Percentiles rank a stretch among this genome's conserved stretches.
phyloP scores from a whole-genome alignment of 2,113 vertebrate species.

The Ranitomeya variabilis region DNA sequence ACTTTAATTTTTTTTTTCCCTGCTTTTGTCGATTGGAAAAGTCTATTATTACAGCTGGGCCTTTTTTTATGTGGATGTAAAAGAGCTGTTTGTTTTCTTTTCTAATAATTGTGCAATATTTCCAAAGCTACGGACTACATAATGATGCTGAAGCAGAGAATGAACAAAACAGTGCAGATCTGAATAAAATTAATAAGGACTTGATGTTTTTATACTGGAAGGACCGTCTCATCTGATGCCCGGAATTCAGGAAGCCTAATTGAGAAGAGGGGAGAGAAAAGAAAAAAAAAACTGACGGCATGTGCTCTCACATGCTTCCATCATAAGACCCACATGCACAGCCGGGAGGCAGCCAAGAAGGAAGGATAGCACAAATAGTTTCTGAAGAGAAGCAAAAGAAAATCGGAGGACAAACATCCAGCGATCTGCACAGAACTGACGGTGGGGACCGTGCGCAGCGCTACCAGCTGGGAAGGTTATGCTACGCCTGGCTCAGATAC shows the following conservation, averaged over 20 bases:
- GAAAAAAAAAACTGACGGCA: not conserved
- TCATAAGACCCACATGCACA: constrained; percentile 56
- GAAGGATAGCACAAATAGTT: not conserved
- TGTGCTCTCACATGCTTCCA: constrained; percentile 61
- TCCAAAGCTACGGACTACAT: not conserved
- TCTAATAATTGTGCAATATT: not conserved
- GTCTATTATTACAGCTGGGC: no score
- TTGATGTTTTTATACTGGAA: not conserved
- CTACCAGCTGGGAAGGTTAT: no score
- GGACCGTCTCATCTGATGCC: not conserved
- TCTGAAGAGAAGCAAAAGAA: not conserved
- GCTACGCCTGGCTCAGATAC: no score
- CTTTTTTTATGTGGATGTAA: no score
- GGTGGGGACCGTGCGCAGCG: not conserved
- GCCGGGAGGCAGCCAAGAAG: constrained; percentile 51
- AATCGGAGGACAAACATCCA: not conserved
- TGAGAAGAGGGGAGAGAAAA: not conserved
- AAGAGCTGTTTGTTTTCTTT: no score
- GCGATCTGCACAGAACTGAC: not conserved
- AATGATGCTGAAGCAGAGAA: not conserved
- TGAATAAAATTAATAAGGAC: not conserved
- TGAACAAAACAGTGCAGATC: not conserved
- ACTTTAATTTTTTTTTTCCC: no score
- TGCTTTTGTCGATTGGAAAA: no score
- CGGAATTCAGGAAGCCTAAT: not conserved